Evolutionary conservation across 2,113 vertebrate species (phyloP).

Genomic region (Strigops habroptila): DNA sequence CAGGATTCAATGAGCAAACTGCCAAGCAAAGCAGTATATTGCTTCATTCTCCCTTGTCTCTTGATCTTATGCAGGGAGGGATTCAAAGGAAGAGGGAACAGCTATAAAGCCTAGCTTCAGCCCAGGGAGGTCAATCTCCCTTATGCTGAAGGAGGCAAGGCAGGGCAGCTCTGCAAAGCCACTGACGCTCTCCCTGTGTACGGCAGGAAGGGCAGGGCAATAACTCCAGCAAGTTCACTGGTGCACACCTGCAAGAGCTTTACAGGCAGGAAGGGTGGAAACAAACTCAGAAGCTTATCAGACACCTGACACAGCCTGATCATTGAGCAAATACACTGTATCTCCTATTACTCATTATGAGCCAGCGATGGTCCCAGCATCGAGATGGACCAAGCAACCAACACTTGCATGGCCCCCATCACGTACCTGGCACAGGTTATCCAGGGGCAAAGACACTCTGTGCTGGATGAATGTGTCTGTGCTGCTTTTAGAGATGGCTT

Average conservation of each 20-base stretch:
- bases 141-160: background rate
- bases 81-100: background rate
- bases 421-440: background rate
- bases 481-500: background rate
- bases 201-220: background rate
- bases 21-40: background rate
- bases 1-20: background rate
- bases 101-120: background rate
- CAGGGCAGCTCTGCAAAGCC: background rate
- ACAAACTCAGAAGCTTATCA: background rate
- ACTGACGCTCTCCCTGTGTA: background rate
- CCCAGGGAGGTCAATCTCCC: background rate
- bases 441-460: background rate
- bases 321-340: background rate
- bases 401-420: background rate
- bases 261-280: background rate
- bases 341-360: background rate
- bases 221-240: background rate
- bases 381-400: background rate
- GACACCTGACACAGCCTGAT: background rate
- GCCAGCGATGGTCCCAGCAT: accelerated
- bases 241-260: background rate
- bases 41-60: background rate
- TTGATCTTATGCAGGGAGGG: background rate
- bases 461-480: background rate